Evolutionary conservation across 2,888 invertebrate species (phyloP).

Genomic region (Mythimna albipuncta): DNA sequence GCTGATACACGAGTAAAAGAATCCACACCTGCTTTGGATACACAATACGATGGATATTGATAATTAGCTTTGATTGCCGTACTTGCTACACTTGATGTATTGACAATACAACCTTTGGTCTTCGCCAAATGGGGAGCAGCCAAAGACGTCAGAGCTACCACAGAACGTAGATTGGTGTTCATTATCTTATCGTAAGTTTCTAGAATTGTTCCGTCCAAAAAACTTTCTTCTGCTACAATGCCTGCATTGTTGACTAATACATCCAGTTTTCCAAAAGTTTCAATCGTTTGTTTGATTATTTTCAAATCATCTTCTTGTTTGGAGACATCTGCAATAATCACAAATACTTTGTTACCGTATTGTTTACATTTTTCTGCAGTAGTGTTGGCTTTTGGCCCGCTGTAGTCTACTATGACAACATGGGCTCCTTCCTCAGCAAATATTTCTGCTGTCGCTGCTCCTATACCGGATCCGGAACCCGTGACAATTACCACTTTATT

Average conservation of each 20-base stretch:
- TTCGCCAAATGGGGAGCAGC: constrained; percentile 68
- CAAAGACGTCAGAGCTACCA: constrained; percentile 66
- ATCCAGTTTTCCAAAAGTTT: constrained; percentile 69
- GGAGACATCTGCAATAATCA: constrained; percentile 70
- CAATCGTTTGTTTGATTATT: constrained; percentile 67
- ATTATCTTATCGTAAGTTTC: constrained; percentile 69
- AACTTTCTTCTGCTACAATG: constrained; percentile 35
- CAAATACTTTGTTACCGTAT: constrained; percentile 58
- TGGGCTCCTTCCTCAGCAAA: constrained; percentile 46
- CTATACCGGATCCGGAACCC: constrained; percentile 43
- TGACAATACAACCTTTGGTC: constrained; percentile 74
- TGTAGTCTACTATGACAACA: constrained; percentile 24
- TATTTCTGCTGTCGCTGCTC: constrained; percentile 30
- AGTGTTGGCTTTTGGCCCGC: not conserved
- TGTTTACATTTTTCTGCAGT: constrained; percentile 45
- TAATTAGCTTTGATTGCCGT: not conserved
- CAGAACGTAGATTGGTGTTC: constrained; percentile 70
- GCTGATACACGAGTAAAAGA: constrained; percentile 43
- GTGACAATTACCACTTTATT: constrained; percentile 31
- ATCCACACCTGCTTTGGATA: constrained; percentile 52
- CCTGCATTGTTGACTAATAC: constrained; percentile 75
- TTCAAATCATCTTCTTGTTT: constrained; percentile 66
- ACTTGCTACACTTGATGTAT: constrained; percentile 69
- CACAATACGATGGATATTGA: constrained; percentile 14
- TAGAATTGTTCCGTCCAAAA: constrained; percentile 55